Evolutionary conservation across 1,140 invertebrate species (phyloP), one percentile per base, ranked within the genome.

Genomic region (Lepidurus arcticus): DNA sequence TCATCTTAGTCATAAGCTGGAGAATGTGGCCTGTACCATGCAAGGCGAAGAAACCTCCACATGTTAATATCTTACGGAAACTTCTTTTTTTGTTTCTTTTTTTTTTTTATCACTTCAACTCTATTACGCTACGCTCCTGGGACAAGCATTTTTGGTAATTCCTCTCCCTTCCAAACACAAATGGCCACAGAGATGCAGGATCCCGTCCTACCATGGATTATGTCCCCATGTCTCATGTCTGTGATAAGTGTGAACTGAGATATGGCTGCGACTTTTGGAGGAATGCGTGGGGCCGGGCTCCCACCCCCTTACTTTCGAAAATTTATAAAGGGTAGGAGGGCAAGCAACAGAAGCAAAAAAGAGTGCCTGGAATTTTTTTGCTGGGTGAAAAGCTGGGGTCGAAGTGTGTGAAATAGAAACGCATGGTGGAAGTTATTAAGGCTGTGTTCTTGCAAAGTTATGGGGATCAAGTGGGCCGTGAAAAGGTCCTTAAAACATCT

Each of bases 1-100:
- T 87, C 92, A 95, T 85, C 88, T 96, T 85, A 91, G 93, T 79
- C 92, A 94, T 85, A 93, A 93, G 86, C 86, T 96, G 84, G 93
- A 95, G 85, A 94, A 93, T 85, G 94, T 96, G 82, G 93, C 92
- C 76, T 94, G 92, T 86, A 96, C 92, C 79, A 89, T 96, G 82
- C 93, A 94, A 85, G 93, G 93, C 75, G 78, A 79, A 45, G 78
- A 79, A 79, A 79, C 75, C 10, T 79, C 78, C 44, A 76, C 75
- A 34, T 79, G 78, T 44, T 79, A 44, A 79, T n/a, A 10, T 65
- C 53, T 65, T 34, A 21, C 53, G 21, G n/a, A n/a, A 21, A 65
- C 53, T 13, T n/a, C 16, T 7, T n/a, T n/a, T n/a, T n/a, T n/a
- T 47, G 21, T 65, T 7, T 65, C 53, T 65, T 16, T 16, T 21